A percentile compares a stretch with the other conserved stretches of the same genome.
phyloP scores from a whole-genome alignment of 2,797 vertebrate species.

The Sebastes miniatus region DNA sequence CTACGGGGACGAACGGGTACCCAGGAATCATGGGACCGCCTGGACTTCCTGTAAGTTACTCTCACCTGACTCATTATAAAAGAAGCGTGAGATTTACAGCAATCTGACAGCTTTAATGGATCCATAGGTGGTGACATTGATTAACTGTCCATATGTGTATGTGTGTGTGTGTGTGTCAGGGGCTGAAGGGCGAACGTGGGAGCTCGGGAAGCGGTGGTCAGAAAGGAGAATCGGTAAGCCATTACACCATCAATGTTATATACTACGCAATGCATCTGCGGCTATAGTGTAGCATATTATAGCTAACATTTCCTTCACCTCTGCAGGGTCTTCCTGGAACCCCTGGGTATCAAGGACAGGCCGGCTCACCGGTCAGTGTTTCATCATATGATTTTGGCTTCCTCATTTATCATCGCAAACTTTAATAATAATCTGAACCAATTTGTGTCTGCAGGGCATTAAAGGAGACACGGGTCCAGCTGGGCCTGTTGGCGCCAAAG shows the following conservation, averaged over 20 bases:
- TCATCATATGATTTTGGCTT: not conserved
- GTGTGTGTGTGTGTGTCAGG: slow-evolving; percentile 78
- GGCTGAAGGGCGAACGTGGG: slow-evolving; percentile 92
- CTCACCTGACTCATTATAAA: slow-evolving; percentile 25
- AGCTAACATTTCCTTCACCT: slow-evolving; percentile 29
- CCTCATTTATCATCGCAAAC: slow-evolving; percentile 15
- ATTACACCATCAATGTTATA: not conserved
- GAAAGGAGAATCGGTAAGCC: slow-evolving; percentile 93
- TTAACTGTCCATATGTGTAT: slow-evolving; percentile 36
- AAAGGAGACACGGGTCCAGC: slow-evolving; percentile 89
- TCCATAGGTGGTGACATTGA: slow-evolving; percentile 6
- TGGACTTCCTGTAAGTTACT: slow-evolving; percentile 89
- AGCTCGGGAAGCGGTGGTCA: slow-evolving; percentile 82
- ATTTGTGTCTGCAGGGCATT: slow-evolving; percentile 82
- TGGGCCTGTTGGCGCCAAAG: slow-evolving; percentile 87
- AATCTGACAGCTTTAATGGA: slow-evolving; percentile 28
- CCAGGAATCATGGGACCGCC: slow-evolving; percentile 91
- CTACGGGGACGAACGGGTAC: slow-evolving; percentile 90
- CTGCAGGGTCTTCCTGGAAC: slow-evolving; percentile 89
- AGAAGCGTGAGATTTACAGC: slow-evolving; percentile 16
- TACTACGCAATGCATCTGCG: not conserved
- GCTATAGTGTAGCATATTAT: not conserved
- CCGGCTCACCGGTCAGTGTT: slow-evolving; percentile 85
- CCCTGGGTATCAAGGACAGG: slow-evolving; percentile 87
- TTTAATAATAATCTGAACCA: not conserved